Conservation (phyloP, 1,140 invertebrate genomes). For the Drosophila quadrilineata region DNA sequence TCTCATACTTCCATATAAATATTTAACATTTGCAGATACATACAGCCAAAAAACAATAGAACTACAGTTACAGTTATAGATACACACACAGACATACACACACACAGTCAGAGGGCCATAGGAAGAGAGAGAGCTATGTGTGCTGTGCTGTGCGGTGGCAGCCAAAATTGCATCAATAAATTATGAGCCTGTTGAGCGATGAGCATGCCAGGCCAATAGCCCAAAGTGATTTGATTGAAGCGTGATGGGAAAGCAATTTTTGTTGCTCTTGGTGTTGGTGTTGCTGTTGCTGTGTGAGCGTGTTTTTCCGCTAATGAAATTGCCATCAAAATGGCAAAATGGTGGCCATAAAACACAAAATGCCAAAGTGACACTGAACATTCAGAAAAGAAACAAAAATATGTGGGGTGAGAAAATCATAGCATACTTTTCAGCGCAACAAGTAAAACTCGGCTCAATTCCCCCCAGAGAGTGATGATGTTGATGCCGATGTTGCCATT, state of each 20-base stretch:
- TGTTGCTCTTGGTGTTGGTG: not conserved
- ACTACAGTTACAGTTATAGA: constrained; percentile 17
- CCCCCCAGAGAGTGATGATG: constrained; percentile 6
- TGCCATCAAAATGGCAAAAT: constrained; percentile 14
- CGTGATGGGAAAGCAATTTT: not conserved
- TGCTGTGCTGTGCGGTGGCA: not conserved
- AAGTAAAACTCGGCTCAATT: constrained; percentile 35
- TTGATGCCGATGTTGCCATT: too few relatives aligned
- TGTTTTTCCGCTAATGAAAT: constrained; percentile 46
- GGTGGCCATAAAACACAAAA: constrained; percentile 19
- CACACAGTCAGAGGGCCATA: constrained; percentile 10
- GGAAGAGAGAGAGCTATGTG: not conserved
- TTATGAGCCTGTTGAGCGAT: constrained; percentile 58
- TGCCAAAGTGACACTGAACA: not conserved
- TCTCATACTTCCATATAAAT: not conserved
- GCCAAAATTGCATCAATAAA: constrained; percentile 46
- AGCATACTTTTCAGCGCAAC: constrained; percentile 46
- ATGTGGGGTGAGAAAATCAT: constrained; percentile 14
- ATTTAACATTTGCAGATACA: constrained; percentile 9
- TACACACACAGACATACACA: not conserved
- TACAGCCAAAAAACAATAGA: constrained; percentile 26
- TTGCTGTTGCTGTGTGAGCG: constrained; percentile 11
- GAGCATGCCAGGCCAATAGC: constrained; percentile 13
- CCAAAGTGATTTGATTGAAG: constrained; percentile 25
- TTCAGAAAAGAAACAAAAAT: not conserved